These are phyloP conservation scores for Ptychodera flava DNA, from an alignment of 35 echinoderm and acorn worm species.

Conservation along the genomic window DNA sequence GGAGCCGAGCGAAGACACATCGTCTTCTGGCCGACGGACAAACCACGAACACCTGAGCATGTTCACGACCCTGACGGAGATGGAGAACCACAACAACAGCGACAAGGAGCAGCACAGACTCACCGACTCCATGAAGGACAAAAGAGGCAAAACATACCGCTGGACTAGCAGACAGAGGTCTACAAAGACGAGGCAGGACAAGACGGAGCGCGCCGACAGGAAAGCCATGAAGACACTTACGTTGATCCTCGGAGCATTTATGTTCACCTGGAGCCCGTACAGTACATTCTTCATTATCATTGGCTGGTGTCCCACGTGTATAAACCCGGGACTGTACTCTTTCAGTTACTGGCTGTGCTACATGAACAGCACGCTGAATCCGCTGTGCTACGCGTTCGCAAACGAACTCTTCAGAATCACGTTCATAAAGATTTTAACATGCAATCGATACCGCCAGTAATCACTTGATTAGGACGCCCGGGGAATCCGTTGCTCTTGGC, in stretches of 20 bases:
- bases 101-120: background rate
- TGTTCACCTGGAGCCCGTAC: slow-evolving; percentile 98
- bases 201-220: slow-evolving; percentile 75
- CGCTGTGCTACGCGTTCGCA: slow-evolving; percentile 94
- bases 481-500: too few species aligned
- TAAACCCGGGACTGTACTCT: slow-evolving; percentile 39
- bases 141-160: background rate
- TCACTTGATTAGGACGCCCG: too few species aligned
- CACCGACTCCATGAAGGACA: background rate
- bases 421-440: slow-evolving; percentile 89
- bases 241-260: slow-evolving; percentile 94
- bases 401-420: slow-evolving; percentile 96
- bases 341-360: slow-evolving; percentile 99
- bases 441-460: slow-evolving; percentile 39
- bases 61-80: background rate
- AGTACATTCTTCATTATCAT: slow-evolving; percentile 81
- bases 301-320: slow-evolving; percentile 44
- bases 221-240: slow-evolving; percentile 89
- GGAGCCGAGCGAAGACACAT: slow-evolving; percentile 82
- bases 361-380: slow-evolving; percentile 94
- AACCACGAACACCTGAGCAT: slow-evolving; percentile 16
- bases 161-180: background rate
- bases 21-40: slow-evolving; percentile 43
- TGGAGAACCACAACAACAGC: background rate
- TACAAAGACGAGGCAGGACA: slow-evolving; percentile 8